Evolutionary conservation across 2,888 invertebrate genomes (phyloP).

Genomic region (Synergus japonicus): DNA sequence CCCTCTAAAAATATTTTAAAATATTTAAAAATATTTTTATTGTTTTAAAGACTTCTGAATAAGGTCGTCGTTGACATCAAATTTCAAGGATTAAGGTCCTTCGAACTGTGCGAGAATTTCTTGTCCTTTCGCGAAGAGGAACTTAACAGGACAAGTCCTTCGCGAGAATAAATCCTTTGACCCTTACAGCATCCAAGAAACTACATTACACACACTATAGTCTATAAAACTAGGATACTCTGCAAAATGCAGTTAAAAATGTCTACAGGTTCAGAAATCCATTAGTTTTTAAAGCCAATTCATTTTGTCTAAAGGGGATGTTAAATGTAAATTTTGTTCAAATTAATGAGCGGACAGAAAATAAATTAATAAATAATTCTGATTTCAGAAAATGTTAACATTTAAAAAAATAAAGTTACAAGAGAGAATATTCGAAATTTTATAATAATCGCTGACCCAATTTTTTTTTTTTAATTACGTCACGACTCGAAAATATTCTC

Average conservation of each 20-base stretch:
- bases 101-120: neutral
- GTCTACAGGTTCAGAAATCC: conserved; percentile 16
- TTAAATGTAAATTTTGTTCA: neutral
- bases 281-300: neutral
- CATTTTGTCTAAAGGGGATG: neutral
- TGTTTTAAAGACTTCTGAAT: too few species aligned
- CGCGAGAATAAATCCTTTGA: conserved; percentile 8
- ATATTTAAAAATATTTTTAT: too few species aligned
- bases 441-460: too few species aligned
- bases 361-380: too few species aligned
- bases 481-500: too few species aligned
- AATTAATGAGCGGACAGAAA: neutral
- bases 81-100: conserved; percentile 8
- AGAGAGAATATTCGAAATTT: too few species aligned
- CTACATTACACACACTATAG: neutral
- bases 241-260: conserved; percentile 7
- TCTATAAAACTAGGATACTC: neutral
- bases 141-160: conserved; percentile 29
- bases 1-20: too few species aligned
- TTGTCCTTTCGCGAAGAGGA: conserved; percentile 11
- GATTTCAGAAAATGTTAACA: too few species aligned
- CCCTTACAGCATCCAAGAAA: neutral
- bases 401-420: too few species aligned
- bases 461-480: too few species aligned
- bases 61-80: too few species aligned